Base-by-base conservation (phyloP, 2,888 invertebrate species). In the Trissolcus brochymenae region DNA sequence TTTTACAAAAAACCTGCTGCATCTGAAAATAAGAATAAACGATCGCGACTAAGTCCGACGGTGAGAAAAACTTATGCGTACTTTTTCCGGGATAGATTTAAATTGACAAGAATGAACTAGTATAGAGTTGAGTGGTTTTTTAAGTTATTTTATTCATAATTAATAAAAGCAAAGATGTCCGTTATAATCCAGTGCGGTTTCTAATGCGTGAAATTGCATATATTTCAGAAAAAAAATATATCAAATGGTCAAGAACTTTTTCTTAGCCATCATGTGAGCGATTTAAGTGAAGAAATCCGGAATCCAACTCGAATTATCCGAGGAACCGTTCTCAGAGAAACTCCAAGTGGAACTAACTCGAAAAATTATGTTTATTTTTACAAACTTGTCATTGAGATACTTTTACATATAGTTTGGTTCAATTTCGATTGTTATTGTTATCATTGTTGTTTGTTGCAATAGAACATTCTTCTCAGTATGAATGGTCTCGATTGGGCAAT, bases 311-410 rank as follows among this genome's bases (percentile, higher is more conserved):
- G 11, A 40, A 40, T 40, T 11, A 40, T 7, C 11, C 40, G 40
- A 7, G 49, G 49, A n/a, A n/a, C n/a, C 13, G 49, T 6, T 49
- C 16, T 49, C 9, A 11, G 49, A 49, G 49, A 49, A 49, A 49
- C 49, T 49, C n/a, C 49, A 11, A 14, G 49, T 49, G 49, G 6
- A n/a, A 6, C 4, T 14, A 49, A 11, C 6, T 4, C 49, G n/a
- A 49, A 49, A 49, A 49, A 49, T n/a, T 4, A 49, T 49, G 49
- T n/a, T n/a, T n/a, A 49, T 49, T n/a, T 49, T 49, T 49, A 49
- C n/a, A 49, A 49, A 14, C n/a, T 9, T 49, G n/a, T 11, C 6
- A 49, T n/a, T 9, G n/a, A 40, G 11, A 40, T 40, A 40, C 11
- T 7, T 7, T 7, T 40, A 40, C 40, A 40, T 11, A 40, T 6